Evolutionary conservation across 2,888 invertebrate genomes (phyloP).

Genomic region (Chrysina gloriosa): DNA sequence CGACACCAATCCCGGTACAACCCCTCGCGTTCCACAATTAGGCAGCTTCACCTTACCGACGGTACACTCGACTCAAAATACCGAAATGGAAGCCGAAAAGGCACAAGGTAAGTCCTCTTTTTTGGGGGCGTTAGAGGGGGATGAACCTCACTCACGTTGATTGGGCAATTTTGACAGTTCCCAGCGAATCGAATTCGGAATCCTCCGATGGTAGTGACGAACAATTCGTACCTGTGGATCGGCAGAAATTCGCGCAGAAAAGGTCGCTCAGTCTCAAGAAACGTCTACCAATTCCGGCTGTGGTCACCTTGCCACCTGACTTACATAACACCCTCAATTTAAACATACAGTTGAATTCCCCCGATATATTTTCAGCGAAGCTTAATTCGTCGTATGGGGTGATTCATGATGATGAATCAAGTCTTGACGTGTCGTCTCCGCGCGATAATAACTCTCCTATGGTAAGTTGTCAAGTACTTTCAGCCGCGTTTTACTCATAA

Average conservation of each 20-base stretch:
- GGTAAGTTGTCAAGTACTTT: slow-evolving; percentile 58
- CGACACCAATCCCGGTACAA: slow-evolving; percentile 86
- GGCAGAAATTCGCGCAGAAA: slow-evolving; percentile 62
- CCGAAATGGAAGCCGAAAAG: slow-evolving; percentile 60
- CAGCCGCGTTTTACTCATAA: no score
- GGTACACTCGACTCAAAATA: slow-evolving; percentile 58
- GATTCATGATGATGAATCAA: slow-evolving; percentile 74
- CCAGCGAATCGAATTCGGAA: slow-evolving; percentile 63
- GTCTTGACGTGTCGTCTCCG: slow-evolving; percentile 74
- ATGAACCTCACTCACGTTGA: background rate
- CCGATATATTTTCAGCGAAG: slow-evolving; percentile 62
- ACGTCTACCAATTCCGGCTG: slow-evolving; percentile 56
- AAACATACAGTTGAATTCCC: slow-evolving; percentile 62
- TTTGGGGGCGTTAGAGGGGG: background rate
- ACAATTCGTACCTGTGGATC: slow-evolving; percentile 58
- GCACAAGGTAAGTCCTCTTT: slow-evolving; percentile 54
- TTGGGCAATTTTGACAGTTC: slow-evolving; percentile 51
- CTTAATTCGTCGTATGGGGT: slow-evolving; percentile 64
- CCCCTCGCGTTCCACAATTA: slow-evolving; percentile 84
- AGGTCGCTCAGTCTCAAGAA: slow-evolving; percentile 65
- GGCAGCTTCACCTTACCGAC: slow-evolving; percentile 58
- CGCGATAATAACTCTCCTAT: slow-evolving; percentile 75
- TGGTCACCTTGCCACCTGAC: slow-evolving; percentile 69
- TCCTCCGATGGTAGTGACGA: slow-evolving; percentile 63
- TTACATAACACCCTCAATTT: slow-evolving; percentile 67